These are phyloP conservation scores for Hyppa rectilinea DNA, from an alignment of 2,888 invertebrate genomes.

Conservation along the genomic window DNA sequence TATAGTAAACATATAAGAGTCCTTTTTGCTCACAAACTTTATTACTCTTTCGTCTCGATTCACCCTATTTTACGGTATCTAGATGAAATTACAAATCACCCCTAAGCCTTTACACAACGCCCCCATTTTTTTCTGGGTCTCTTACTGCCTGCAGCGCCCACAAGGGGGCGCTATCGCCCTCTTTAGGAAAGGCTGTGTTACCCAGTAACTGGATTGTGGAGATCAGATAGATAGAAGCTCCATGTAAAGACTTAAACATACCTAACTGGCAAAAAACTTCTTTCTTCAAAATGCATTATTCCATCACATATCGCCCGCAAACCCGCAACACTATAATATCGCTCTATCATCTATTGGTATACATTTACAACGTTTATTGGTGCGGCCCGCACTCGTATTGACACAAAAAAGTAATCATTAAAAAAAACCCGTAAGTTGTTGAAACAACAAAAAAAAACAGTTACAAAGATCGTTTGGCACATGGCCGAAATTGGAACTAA, in stretches of 20 bases:
- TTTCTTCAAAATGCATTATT: slow-evolving; percentile 17
- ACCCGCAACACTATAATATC: slow-evolving; percentile 58
- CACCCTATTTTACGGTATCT: no score
- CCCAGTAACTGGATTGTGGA: neutral
- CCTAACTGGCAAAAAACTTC: no score
- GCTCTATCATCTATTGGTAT: slow-evolving; percentile 61
- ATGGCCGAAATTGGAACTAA: neutral
- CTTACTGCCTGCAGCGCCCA: no score
- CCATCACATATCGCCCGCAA: slow-evolving; percentile 14
- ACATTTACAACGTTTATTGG: slow-evolving; percentile 60
- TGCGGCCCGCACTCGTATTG: slow-evolving; percentile 40
- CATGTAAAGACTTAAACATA: no score
- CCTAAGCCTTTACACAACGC: no score
- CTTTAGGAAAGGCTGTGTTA: no score
- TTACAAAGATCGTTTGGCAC: neutral
- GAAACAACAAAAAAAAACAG: neutral
- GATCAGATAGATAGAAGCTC: neutral
- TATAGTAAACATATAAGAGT: no score
- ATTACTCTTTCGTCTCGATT: no score
- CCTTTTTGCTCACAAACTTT: no score
- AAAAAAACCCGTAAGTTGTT: neutral
- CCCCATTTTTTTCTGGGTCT: no score
- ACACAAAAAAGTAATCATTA: slow-evolving; percentile 14
- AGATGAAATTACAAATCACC: no score
- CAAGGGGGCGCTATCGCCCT: no score